Conservation (phyloP, 2,797 vertebrate species). For the Morelia viridis region DNA sequence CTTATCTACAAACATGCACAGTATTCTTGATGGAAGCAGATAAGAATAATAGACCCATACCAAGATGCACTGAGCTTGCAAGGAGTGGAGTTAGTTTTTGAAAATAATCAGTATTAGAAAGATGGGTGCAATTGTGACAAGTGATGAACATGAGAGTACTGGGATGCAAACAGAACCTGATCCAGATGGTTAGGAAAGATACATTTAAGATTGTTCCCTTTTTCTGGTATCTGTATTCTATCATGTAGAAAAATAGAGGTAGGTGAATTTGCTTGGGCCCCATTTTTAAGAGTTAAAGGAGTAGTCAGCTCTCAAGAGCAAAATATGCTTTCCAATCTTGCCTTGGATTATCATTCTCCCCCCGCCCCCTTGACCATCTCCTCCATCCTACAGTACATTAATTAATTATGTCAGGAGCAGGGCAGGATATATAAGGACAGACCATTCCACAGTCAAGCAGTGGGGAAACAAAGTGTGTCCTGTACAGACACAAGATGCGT, state of each 20-base stretch:
- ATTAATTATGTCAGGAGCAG: not conserved
- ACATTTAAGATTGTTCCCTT: not conserved
- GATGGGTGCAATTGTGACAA: not conserved
- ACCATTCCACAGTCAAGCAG: not conserved
- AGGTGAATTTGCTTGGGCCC: not conserved
- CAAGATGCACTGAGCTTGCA: not conserved
- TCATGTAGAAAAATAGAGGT: not conserved
- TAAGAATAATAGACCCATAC: constrained; percentile 17
- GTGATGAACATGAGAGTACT: not conserved
- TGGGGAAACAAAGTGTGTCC: too few species aligned
- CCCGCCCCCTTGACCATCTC: not conserved
- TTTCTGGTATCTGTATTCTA: not conserved
- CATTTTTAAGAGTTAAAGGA: not conserved
- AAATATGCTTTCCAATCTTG: not conserved
- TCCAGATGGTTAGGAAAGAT: not conserved
- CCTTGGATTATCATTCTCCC: not conserved
- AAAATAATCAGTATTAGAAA: not conserved
- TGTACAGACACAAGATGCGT: not conserved
- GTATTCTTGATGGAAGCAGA: constrained; percentile 40
- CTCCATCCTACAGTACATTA: not conserved
- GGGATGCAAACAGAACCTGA: not conserved
- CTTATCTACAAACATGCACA: constrained; percentile 65
- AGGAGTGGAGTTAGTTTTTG: not conserved
- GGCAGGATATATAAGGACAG: not conserved
- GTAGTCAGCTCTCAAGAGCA: not conserved